Evolutionary conservation across 37 sponge, comb jelly and placozoan species (phyloP).

Genomic region (Agelas oroides): DNA sequence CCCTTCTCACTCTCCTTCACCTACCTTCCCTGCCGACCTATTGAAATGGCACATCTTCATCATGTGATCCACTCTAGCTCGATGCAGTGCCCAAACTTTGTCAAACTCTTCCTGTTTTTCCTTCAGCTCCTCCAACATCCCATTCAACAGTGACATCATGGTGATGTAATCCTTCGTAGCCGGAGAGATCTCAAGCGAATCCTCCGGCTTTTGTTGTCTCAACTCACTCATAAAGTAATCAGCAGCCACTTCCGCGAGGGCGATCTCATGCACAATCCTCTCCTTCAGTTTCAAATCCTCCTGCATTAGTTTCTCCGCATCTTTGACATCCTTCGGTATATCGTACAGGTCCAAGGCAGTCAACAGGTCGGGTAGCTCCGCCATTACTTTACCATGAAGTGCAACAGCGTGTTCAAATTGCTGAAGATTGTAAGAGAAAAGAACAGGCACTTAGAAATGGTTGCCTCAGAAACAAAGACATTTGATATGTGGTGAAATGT

Average conservation of each 20-base stretch:
- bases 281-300: slow-evolving; percentile 75
- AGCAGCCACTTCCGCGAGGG: slow-evolving; percentile 44
- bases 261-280: slow-evolving; percentile 47
- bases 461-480: too few relatives aligned
- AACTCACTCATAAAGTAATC: slow-evolving; percentile 28
- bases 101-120: slow-evolving; percentile 43
- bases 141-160: slow-evolving; percentile 36
- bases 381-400: slow-evolving; percentile 20
- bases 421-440: slow-evolving; percentile 11
- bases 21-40: too few relatives aligned
- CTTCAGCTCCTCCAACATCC: slow-evolving; percentile 41
- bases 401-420: slow-evolving; percentile 46
- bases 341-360: slow-evolving; percentile 28
- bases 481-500: too few relatives aligned
- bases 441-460: too few relatives aligned
- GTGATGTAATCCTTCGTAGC: slow-evolving; percentile 30
- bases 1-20: slow-evolving; percentile 7
- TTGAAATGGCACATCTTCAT: not conserved
- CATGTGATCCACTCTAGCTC: not conserved
- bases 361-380: slow-evolving; percentile 14
- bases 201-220: not conserved
- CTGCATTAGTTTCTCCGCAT: slow-evolving; percentile 63
- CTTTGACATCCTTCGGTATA: slow-evolving; percentile 48
- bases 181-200: not conserved
- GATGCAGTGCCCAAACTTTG: slow-evolving; percentile 76